Base-by-base conservation (phyloP, 2,797 vertebrate genomes). In the Gallirallus australis region DNA sequence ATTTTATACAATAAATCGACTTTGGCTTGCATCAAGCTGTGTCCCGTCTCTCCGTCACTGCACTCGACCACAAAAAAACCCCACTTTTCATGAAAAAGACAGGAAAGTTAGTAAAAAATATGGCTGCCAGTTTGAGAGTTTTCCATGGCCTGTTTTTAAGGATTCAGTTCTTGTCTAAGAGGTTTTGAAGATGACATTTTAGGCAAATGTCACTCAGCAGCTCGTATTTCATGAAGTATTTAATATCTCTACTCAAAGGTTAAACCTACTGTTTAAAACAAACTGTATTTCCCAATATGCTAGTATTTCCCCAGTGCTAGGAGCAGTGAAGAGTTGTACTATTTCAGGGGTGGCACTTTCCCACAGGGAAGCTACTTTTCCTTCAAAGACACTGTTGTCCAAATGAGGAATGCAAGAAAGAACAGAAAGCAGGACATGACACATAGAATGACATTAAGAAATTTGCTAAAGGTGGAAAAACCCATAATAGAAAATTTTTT, bases 161-260 rank as follows among this genome's bases (percentile, higher is more conserved):
- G 47, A 82, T 70, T 75, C n/a, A 9, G 3, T 61, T 79, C 31
- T 86, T 88, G 72, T 57, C 50, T 64, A 80, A 48, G 64, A 93
- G 35, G 70, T 85, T 70, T 60, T 84, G n/a, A 79, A 56, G 31
- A n/a, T 89, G 81, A 57, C 16, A 90, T 94, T 96, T 93, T 84
- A 82, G 52, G 66, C 47, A 93, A 93, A 92, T 85, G 68, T 61
- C 75, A 85, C 40, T 89, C 75, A 77, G 78, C 20, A 77, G 45
- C 15, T 87, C 7, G 1, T 93, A 77, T 71, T 92, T 87, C 7
- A 23, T 68, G 31, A 45, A 47, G 28, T 56, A 60, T 87, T 80
- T 85, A 89, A 61, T 71, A 85, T 39, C 13, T 92, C 33, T 60
- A 39, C 17, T 78, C 45, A 85, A 92, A 93, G 66, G 48, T 82